Percentiles rank a stretch among this genome's conserved stretches.
phyloP scores from a whole-genome alignment of 2,888 invertebrate genomes.

The Latrodectus hesperus region DNA sequence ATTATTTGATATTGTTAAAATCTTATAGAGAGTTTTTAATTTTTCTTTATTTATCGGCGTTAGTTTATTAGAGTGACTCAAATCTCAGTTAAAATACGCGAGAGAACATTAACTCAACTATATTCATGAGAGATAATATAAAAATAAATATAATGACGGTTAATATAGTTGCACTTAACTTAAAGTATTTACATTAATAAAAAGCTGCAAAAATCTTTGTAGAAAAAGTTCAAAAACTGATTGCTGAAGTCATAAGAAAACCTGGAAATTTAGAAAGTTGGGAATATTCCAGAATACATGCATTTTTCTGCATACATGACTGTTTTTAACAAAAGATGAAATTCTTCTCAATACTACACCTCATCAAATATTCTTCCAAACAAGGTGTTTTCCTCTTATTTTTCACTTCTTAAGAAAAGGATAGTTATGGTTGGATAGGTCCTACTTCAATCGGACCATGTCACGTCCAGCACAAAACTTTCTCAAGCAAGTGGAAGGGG shows the following conservation, averaged over 20 bases:
- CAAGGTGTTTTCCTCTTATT: conserved; percentile 59
- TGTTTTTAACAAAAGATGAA: conserved; percentile 33
- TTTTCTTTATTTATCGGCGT: no score
- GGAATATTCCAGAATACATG: conserved; percentile 16
- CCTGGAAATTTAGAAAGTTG: background rate
- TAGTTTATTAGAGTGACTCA: no score
- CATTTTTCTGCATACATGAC: conserved; percentile 28
- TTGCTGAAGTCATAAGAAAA: background rate
- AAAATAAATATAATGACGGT: no score
- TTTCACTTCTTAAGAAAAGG: conserved; percentile 49
- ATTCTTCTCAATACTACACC: conserved; percentile 33
- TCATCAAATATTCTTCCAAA: conserved; percentile 58
- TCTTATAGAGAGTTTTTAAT: no score
- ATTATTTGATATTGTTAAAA: no score
- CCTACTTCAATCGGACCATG: conserved; percentile 58
- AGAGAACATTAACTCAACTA: no score
- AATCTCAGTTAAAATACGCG: no score
- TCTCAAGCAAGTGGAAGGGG: conserved; percentile 35
- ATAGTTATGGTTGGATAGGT: conserved; percentile 43
- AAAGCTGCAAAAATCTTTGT: no score
- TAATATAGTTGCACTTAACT: no score
- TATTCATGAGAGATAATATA: no score
- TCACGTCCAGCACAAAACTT: conserved; percentile 26
- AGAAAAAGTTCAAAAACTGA: no score
- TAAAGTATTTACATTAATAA: no score